These are phyloP conservation scores for Rhopalosiphum nymphaeae DNA, from an alignment of 2,888 invertebrate genomes.

Conservation along the genomic window DNA sequence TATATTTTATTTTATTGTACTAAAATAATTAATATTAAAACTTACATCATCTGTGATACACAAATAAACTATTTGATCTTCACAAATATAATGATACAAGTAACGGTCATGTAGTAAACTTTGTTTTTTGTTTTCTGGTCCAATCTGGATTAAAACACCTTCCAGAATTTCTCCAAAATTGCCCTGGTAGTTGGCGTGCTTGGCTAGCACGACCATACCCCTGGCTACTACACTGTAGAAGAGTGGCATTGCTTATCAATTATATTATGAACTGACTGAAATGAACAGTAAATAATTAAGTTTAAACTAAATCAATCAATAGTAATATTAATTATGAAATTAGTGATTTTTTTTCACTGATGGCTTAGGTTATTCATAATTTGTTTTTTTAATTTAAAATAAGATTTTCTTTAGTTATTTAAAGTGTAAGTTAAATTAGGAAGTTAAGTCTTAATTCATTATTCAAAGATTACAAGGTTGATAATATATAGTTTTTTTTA, in stretches of 20 bases:
- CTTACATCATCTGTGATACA: constrained; percentile 95
- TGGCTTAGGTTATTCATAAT: not conserved
- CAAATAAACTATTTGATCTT: constrained; percentile 89
- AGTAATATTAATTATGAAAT: not conserved
- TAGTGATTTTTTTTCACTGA: not conserved
- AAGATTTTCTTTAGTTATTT: not conserved
- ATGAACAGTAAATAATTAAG: not conserved
- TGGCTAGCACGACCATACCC: constrained; percentile 86
- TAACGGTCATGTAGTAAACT: constrained; percentile 95
- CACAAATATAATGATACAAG: constrained; percentile 91
- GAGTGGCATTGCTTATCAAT: constrained; percentile 82
- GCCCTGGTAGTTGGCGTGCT: constrained; percentile 92
- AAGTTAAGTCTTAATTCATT: not conserved
- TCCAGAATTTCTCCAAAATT: constrained; percentile 96
- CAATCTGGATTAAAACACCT: constrained; percentile 88
- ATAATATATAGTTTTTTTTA: not conserved
- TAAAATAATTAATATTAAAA: constrained; percentile 68
- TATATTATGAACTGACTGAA: constrained; percentile 3
- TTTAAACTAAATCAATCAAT: not conserved
- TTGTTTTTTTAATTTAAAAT: not conserved
- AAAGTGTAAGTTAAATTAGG: not conserved
- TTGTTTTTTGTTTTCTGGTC: constrained; percentile 88
- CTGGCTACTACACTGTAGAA: constrained; percentile 91
- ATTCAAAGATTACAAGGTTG: not conserved
- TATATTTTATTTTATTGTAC: not conserved